Evolutionary conservation across 1,140 invertebrate genomes (phyloP).

Genomic region (Meloidogyne hapla): DNA sequence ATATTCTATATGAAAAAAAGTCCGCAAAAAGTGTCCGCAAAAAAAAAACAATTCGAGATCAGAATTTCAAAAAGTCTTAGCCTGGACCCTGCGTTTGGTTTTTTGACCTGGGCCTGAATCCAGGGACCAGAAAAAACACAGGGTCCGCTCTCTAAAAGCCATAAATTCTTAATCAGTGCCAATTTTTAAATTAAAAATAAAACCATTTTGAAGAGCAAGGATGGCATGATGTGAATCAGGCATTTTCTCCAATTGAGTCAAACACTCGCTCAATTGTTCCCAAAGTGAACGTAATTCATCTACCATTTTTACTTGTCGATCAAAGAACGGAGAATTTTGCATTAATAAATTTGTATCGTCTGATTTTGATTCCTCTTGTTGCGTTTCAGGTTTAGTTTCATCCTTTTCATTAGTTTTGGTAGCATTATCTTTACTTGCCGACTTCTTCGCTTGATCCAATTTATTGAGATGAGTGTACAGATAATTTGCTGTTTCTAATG

Average conservation of each 20-base stretch:
- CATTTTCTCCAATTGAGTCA: constrained; percentile 62
- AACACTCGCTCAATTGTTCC: constrained; percentile 78
- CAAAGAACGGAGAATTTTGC: background rate
- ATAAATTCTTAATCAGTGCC: too few species aligned
- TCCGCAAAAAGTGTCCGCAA: too few species aligned
- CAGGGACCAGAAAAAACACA: too few species aligned
- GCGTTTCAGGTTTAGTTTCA: background rate
- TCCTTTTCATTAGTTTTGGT: constrained; percentile 4
- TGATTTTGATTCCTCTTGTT: background rate
- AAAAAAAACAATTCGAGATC: too few species aligned
- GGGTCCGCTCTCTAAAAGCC: too few species aligned
- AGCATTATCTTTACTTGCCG: constrained; percentile 7
- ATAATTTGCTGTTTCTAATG: constrained; percentile 47
- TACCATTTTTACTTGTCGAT: constrained; percentile 22
- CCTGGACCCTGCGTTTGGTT: too few species aligned
- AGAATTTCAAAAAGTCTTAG: too few species aligned
- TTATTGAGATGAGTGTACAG: constrained; percentile 37
- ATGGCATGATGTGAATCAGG: constrained; percentile 81
- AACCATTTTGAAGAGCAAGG: constrained; percentile 71
- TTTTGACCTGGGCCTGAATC: too few species aligned
- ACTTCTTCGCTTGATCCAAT: constrained; percentile 31
- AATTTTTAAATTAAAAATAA: background rate
- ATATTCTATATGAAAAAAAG: too few species aligned
- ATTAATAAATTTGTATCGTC: background rate
- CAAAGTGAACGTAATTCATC: constrained; percentile 74